Evolutionary conservation across 92 coral and sea anemone genomes (phyloP).

Genomic region (Epizoanthus rinbou): DNA sequence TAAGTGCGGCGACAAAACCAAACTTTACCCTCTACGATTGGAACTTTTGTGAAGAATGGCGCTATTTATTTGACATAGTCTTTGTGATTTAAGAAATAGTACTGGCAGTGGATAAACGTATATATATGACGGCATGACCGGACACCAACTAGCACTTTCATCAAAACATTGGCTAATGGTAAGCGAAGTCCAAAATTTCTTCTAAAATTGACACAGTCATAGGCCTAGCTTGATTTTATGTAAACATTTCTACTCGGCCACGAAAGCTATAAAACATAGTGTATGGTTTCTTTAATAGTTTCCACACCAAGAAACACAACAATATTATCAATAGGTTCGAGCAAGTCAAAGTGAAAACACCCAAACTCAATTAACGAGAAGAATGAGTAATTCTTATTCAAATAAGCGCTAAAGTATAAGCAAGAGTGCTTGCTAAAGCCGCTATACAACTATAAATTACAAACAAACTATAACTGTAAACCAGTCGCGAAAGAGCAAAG

Average conservation of each 20-base stretch:
- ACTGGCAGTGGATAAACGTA: background rate
- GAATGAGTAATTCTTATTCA: constrained; percentile 41
- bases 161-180: constrained; percentile 9
- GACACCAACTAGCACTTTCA: background rate
- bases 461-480: constrained; percentile 30
- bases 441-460: constrained; percentile 7
- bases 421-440: constrained; percentile 12
- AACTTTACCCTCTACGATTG: background rate
- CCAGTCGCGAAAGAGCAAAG: constrained; percentile 14
- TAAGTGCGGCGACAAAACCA: no score
- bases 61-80: background rate
- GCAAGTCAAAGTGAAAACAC: constrained; percentile 35
- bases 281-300: constrained; percentile 3
- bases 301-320: constrained; percentile 2
- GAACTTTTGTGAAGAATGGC: background rate
- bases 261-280: background rate
- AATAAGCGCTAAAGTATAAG: constrained; percentile 20
- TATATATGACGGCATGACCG: background rate
- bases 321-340: constrained; percentile 32
- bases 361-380: constrained; percentile 35
- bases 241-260: background rate
- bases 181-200: background rate
- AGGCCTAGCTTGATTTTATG: background rate
- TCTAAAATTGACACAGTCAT: background rate
- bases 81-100: background rate